Base-by-base conservation (phyloP, 2,113 vertebrate species). In the Serinus canaria region DNA sequence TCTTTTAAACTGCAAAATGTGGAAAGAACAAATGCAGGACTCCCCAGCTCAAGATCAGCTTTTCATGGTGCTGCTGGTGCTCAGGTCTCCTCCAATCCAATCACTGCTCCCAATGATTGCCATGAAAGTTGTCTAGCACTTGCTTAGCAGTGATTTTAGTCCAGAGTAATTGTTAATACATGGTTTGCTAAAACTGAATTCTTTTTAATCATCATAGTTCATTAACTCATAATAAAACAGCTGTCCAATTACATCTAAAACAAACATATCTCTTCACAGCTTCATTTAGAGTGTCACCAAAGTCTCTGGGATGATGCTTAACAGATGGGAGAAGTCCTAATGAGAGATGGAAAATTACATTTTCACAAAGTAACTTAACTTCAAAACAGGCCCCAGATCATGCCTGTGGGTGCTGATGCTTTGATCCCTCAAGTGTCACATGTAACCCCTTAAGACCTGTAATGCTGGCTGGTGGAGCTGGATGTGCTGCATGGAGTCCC, bases 201-300 rank as follows among this genome's bases (percentile, higher is more conserved):
- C 2, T 85, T 95, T 91, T 79, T 56, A 93, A 89, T 94, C 83
- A 70, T 76, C 67, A 25, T 78, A 85, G 74, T 96, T 96, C 91
- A 87, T 95, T 93, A 79, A 82, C 79, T 83, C 62, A 79, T 87
- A 92, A 97, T 95, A 87, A 97, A 96, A 79, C 84, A 94, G 75
- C 87, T 85, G 69, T 94, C 95, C 86, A 90, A 94, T 95, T 94
- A 90, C 88, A 94, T 55, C 31, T 78, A 73, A 94, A 94, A 80
- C 83, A 92, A 96, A 83, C 0, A 0, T 23, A 82, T 92, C 77
- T 92, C 84, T 82, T 89, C 59, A 85, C 53, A 87, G 46, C 56
- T 88, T 94, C 91, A 94, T 94, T 94, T 82, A 85, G 67, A 87
- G 56, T 74, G 69, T 89, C 82, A 90, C 83, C 83, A 44, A 83